These are phyloP conservation scores for Zygothrica quintamaculata DNA, from an alignment of 2,888 invertebrate genomes.

Conservation along the genomic window DNA sequence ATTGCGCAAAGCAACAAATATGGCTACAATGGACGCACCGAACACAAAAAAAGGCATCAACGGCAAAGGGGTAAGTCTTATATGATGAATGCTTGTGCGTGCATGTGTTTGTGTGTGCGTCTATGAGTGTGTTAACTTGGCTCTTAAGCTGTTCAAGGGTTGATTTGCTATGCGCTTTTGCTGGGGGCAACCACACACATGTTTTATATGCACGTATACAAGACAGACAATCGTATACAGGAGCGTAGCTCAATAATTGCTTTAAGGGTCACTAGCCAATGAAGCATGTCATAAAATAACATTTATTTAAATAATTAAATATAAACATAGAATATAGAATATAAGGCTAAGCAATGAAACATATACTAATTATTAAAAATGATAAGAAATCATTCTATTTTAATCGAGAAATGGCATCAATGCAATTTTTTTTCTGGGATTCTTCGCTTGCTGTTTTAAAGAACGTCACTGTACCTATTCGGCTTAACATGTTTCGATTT, in stretches of 20 bases:
- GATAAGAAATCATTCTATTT: too few relatives aligned
- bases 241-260: conserved; percentile 5
- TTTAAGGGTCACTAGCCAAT: too few relatives aligned
- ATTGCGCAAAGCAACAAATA: conserved; percentile 33
- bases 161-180: conserved; percentile 53
- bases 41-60: conserved; percentile 37
- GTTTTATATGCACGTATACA: conserved; percentile 12
- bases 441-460: too few relatives aligned
- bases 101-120: conserved; percentile 13
- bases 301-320: too few relatives aligned
- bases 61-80: conserved; percentile 71
- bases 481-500: conserved; percentile 1
- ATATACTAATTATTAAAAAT: too few relatives aligned
- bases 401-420: too few relatives aligned
- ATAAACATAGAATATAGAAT: too few relatives aligned
- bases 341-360: too few relatives aligned
- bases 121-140: conserved; percentile 63
- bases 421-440: too few relatives aligned
- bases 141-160: conserved; percentile 60
- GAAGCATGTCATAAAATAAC: too few relatives aligned
- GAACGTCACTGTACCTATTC: too few relatives aligned
- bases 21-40: conserved; percentile 38
- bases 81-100: conserved; percentile 19
- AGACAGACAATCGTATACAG: conserved; percentile 34
- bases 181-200: conserved; percentile 26